Percentiles rank a stretch among this genome's conserved stretches.
These are phyloP conservation scores for Trichacis sp. DNA, from an alignment of 2,888 invertebrate genomes.

Conservation along the genomic window DNA sequence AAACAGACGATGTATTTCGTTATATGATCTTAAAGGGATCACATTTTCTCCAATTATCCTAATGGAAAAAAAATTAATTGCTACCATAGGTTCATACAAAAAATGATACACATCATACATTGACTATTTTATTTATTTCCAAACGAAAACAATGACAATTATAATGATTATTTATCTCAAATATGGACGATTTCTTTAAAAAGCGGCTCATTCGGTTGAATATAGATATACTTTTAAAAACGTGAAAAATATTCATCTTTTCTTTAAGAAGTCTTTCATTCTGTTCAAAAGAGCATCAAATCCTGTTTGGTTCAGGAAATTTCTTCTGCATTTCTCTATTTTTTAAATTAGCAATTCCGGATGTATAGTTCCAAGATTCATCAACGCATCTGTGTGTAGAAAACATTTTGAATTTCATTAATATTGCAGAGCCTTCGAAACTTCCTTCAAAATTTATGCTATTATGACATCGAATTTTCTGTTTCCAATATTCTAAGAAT, in stretches of 20 bases:
- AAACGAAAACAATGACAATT: background rate
- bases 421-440: no score
- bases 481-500: no score
- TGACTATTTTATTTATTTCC: no score
- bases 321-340: conserved; percentile 72
- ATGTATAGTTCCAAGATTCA: conserved; percentile 72
- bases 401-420: no score
- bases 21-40: no score
- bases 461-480: no score
- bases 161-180: background rate
- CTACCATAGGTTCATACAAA: no score
- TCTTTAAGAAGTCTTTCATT: conserved; percentile 45
- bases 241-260: conserved; percentile 16
- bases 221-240: background rate
- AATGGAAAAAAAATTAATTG: no score
- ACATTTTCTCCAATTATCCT: no score
- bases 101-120: no score
- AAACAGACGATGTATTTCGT: no score
- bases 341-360: conserved; percentile 73
- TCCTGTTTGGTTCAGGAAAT: conserved; percentile 74
- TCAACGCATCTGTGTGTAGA: conserved; percentile 72
- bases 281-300: conserved; percentile 54
- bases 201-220: background rate
- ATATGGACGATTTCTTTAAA: background rate
- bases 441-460: no score